phyloP scores from a whole-genome alignment of 2,888 invertebrate species.

The Pinctada fucata region DNA sequence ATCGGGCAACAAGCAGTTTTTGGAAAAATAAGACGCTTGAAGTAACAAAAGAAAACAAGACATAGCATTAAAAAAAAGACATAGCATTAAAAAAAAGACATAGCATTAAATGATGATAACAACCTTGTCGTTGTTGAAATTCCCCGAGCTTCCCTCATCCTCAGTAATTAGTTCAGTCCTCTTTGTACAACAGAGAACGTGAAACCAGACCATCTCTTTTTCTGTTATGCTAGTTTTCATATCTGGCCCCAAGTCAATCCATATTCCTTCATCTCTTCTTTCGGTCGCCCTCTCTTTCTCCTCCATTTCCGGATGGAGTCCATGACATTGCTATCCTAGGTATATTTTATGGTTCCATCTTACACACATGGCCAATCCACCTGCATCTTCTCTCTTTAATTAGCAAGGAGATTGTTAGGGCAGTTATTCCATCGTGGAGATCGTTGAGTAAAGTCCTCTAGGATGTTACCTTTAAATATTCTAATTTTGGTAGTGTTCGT shows the following conservation, averaged over 20 bases:
- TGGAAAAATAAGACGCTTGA: no score
- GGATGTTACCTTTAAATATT: not conserved
- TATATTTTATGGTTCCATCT: not conserved
- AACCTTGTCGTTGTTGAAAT: no score
- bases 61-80: no score
- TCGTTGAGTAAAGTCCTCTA: not conserved
- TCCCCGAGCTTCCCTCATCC: no score
- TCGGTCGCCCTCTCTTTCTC: not conserved
- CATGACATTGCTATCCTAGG: not conserved
- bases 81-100: no score
- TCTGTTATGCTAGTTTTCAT: not conserved
- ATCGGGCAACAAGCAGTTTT: no score
- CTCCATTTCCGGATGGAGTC: not conserved
- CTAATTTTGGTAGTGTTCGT: not conserved
- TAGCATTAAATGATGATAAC: no score
- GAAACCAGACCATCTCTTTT: not conserved
- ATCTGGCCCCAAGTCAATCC: conserved; percentile 1
- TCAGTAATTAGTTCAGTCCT: not conserved
- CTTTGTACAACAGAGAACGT: not conserved
- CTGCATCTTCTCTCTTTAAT: not conserved
- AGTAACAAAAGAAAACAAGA: no score
- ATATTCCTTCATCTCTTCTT: conserved; percentile 1
- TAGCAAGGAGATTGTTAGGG: not conserved
- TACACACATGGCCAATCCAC: not conserved
- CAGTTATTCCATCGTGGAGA: not conserved